A percentile compares a stretch with the other conserved stretches of the same genome.
These are phyloP conservation scores for Bubo bubo DNA, from an alignment of 2,113 vertebrate genomes.

Conservation along the genomic window DNA sequence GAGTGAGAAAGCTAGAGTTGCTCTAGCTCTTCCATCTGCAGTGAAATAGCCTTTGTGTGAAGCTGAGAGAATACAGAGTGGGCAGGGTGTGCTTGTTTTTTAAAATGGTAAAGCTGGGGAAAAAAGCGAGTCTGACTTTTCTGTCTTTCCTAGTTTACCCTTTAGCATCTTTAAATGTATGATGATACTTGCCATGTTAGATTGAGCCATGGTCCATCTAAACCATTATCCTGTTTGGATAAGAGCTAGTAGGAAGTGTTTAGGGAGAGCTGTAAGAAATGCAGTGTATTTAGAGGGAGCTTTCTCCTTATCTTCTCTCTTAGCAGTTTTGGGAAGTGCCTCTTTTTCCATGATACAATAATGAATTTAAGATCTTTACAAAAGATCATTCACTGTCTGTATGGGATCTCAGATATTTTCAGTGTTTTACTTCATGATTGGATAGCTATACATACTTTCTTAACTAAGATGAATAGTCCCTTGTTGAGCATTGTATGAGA, in stretches of 20 bases:
- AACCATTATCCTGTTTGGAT: background rate
- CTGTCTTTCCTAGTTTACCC: background rate
- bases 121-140: background rate
- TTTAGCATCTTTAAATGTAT: background rate
- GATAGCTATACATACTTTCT: background rate
- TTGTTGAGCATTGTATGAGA: background rate
- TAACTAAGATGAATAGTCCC: background rate
- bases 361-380: background rate
- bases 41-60: background rate
- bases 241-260: background rate
- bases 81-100: background rate
- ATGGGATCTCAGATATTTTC: background rate
- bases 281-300: background rate
- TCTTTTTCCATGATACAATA: background rate
- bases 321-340: background rate
- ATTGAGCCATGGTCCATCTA: rapidly evolving
- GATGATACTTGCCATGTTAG: background rate
- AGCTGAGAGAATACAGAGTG: background rate
- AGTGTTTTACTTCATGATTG: background rate
- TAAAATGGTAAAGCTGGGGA: background rate
- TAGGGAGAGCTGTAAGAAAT: background rate
- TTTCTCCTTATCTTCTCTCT: background rate
- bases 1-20: background rate
- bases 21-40: background rate
- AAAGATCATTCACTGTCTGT: background rate